phyloP scores from a whole-genome alignment of 2,113 vertebrate species.

The Ceyx melanurus region DNA sequence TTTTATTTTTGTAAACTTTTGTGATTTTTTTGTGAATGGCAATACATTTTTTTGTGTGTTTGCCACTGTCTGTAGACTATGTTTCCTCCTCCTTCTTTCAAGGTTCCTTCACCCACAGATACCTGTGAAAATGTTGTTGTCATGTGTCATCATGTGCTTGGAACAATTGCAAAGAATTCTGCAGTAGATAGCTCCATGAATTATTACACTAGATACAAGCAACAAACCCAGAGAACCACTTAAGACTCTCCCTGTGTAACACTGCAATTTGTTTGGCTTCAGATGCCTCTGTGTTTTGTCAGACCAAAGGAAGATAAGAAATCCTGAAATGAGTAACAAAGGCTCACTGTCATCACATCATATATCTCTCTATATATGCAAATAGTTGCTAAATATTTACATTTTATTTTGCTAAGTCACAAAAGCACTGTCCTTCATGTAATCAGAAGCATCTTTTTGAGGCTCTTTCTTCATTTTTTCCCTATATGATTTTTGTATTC shows the following conservation, averaged over 20 bases:
- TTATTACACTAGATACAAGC: background rate
- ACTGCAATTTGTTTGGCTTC: background rate
- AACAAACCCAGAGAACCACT: background rate
- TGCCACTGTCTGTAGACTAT: background rate
- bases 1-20: too few relatives aligned
- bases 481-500: background rate
- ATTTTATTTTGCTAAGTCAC: background rate
- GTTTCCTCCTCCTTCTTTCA: background rate
- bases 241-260: background rate
- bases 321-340: background rate
- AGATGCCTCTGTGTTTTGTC: background rate
- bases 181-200: background rate
- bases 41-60: background rate
- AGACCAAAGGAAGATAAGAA: background rate
- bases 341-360: background rate
- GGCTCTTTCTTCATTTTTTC: background rate
- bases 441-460: background rate
- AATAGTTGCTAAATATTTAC: background rate
- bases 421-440: rapidly evolving
- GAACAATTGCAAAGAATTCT: background rate
- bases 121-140: background rate
- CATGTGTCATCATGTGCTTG: background rate
- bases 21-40: background rate
- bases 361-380: background rate
- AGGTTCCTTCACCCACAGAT: background rate